A percentile compares a stretch with the other conserved stretches of the same genome.
Evolutionary conservation across 2,888 invertebrate species (phyloP).

Genomic region (Nomada ruficornis): DNA sequence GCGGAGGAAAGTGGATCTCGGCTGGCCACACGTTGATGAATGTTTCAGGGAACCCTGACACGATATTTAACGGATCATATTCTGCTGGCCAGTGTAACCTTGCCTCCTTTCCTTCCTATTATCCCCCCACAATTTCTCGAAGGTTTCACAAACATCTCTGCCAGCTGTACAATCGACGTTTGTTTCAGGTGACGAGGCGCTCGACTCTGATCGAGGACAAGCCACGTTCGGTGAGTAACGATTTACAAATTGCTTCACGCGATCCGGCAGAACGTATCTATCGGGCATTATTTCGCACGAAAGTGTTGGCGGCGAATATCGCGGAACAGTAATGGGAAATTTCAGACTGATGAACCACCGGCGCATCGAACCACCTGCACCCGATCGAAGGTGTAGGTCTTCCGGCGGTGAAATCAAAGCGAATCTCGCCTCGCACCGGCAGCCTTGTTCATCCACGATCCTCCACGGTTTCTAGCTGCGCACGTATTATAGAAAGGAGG

Average conservation of each 20-base stretch:
- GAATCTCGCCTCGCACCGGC: constrained; percentile 59
- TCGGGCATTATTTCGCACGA: neutral
- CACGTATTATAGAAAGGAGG: constrained; percentile 42
- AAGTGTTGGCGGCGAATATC: neutral
- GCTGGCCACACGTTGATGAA: constrained; percentile 53
- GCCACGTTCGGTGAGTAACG: constrained; percentile 12
- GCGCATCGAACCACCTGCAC: constrained; percentile 49
- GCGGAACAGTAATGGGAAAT: constrained; percentile 30
- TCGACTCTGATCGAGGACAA: no score
- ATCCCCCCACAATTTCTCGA: constrained; percentile 4
- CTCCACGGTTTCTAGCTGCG: constrained; percentile 49
- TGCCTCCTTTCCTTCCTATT: constrained; percentile 32
- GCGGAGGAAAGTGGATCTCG: constrained; percentile 55
- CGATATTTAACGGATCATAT: constrained; percentile 55
- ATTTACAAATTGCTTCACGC: neutral
- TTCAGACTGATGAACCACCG: constrained; percentile 8
- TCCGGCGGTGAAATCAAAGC: constrained; percentile 78
- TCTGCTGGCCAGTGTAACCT: constrained; percentile 39
- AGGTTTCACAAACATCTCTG: neutral
- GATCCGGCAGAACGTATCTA: no score
- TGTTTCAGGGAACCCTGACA: constrained; percentile 58
- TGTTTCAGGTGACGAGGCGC: constrained; percentile 19
- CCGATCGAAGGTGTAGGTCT: constrained; percentile 49
- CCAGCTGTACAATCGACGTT: neutral
- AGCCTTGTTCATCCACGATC: constrained; percentile 48